Evolutionary conservation across 2,797 vertebrate genomes (phyloP), one percentile per base, ranked within the genome.

Genomic region (Myotis myotis): DNA sequence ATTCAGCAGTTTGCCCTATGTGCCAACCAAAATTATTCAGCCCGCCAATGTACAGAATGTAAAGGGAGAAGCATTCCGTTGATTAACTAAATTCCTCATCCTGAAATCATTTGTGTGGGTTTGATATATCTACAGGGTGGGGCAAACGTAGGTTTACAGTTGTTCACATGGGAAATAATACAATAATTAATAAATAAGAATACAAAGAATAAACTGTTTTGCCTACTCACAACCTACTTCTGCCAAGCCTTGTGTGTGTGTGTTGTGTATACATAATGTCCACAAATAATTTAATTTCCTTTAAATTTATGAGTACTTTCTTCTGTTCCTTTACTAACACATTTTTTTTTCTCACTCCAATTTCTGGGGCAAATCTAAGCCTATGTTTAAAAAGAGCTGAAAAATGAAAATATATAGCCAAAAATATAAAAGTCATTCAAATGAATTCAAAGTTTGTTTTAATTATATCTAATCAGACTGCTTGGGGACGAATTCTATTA

Each of bases 331-430:
- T 94, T 62, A 88, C 38, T 70, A 89, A 85, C 1, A 57, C 72
- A 75, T 89, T 96, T 62, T 96, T 62, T 89, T 96, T 89, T 95
- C 83, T 89, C 62, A 83, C 68, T 88, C 44, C 38, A 91, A 57
- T 89, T 91, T 88, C 91, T 87, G 19, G 64, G 72, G 33, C 71
- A 91, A 96, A 82, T 51, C 12, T 33, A 81, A 94, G 55, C 47
- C 47, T 84, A 19, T 75, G n/a, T 89, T 96, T 96, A 9, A 85
- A 92, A 81, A 66, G 28, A 88, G 22, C 55, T 78, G 72, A 62
- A 92, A 96, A 91, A 68, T 55, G 81, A 87, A 95, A 95, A 95
- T 49, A 70, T 33, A 81, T 36, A 87, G 80, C 78, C 81, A 47
- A 47, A 96, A 89, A 79, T 92, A 55, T 74, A 89, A 79, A 96